phyloP scores from a whole-genome alignment of 2,113 vertebrate genomes.

The Empidonax alnorum region DNA sequence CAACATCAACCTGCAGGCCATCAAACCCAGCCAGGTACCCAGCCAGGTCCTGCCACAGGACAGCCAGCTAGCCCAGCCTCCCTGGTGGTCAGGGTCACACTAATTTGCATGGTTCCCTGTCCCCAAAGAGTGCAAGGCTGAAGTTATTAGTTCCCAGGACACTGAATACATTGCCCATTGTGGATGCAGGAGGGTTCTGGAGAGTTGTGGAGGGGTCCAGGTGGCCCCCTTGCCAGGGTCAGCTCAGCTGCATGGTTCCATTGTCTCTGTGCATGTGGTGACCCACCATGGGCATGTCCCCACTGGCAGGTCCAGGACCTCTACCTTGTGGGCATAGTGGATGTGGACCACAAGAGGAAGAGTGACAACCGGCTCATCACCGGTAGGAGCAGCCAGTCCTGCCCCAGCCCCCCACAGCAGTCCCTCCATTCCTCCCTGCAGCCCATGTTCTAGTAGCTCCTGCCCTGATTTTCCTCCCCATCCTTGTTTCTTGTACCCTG shows the following conservation, averaged over 20 bases:
- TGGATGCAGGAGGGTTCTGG: fast-evolving
- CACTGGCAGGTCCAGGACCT: slow-evolving; percentile 78
- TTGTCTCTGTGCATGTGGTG: not conserved
- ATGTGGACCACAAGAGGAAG: slow-evolving; percentile 44
- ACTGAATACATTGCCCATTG: fast-evolving
- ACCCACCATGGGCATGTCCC: not conserved
- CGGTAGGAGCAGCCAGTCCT: not conserved
- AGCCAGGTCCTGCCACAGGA: not conserved
- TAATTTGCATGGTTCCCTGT: fast-evolving
- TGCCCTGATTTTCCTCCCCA: not conserved
- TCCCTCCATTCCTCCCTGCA: not conserved
- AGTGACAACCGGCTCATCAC: slow-evolving; percentile 44
- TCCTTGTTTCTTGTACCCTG: not conserved
- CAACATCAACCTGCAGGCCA: slow-evolving; percentile 85
- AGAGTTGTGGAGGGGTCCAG: fast-evolving
- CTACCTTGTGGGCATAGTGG: slow-evolving; percentile 70
- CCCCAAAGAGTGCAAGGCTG: not conserved
- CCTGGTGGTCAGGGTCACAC: not conserved
- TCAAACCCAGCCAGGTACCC: slow-evolving; percentile 84
- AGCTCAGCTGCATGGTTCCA: not conserved
- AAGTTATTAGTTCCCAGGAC: not conserved
- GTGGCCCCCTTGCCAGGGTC: not conserved
- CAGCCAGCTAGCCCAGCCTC: not conserved
- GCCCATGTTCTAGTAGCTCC: not conserved
- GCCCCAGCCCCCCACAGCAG: fast-evolving